phyloP scores from a whole-genome alignment of 2,888 invertebrate species.

The Phengaris alcon region DNA sequence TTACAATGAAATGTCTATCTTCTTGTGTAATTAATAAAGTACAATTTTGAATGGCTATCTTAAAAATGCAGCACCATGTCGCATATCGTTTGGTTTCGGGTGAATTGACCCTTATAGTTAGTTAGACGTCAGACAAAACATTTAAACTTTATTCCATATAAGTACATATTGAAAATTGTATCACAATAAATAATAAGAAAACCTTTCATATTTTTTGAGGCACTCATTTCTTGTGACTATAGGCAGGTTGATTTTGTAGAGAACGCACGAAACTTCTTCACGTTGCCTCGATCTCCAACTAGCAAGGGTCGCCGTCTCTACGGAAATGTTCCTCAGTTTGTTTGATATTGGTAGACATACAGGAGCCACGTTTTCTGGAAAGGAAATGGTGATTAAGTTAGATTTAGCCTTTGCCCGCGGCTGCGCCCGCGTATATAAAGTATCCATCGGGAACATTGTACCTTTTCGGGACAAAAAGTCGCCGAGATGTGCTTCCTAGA shows the following conservation, averaged over 20 bases:
- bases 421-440: no score
- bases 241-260: slow-evolving; percentile 33
- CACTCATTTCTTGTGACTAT: slow-evolving; percentile 24
- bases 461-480: no score
- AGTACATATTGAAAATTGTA: neutral
- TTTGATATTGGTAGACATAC: slow-evolving; percentile 36
- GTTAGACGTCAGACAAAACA: no score
- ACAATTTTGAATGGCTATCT: no score
- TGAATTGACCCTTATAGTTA: no score
- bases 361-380: slow-evolving; percentile 35
- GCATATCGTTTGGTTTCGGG: no score
- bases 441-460: no score
- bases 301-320: slow-evolving; percentile 33
- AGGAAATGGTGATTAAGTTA: neutral
- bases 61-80: no score
- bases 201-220: slow-evolving; percentile 1
- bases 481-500: no score
- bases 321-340: slow-evolving; percentile 10
- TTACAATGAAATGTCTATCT: no score
- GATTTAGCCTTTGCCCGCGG: no score
- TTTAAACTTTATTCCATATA: neutral
- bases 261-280: slow-evolving; percentile 16
- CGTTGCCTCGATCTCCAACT: slow-evolving; percentile 34
- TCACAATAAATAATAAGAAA: neutral
- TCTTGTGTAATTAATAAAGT: no score